Evolutionary conservation across 2,113 vertebrate species (phyloP), one percentile per base, ranked within the genome.

Genomic region (Pungitius pungitius): DNA sequence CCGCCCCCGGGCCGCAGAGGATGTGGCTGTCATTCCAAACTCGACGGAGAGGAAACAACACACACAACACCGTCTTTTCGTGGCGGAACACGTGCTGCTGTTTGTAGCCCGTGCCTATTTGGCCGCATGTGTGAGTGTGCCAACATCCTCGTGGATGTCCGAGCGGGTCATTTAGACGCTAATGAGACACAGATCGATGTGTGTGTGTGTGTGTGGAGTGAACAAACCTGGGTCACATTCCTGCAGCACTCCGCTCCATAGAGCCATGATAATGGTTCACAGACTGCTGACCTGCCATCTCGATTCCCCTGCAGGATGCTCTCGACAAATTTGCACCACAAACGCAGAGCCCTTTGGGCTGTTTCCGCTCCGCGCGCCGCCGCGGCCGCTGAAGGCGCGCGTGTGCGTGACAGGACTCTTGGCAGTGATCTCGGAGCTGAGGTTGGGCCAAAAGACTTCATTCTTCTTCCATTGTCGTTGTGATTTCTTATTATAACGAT

Each of bases 231-330:
- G 27, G 66, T 78, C 65, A 52, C 79, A 82, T 73, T 90, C 80
- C 73, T 24, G 24, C 68, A 57, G 71, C n/a, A 49, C 69, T 69
- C 69, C 37, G 42, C 73, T 67, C 70, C 51, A 66, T 42, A 39
- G 17, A 13, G 37, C 73, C 47, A 17, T 14, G 51, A 33, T 85
- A 85, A 86, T 87, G 77, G 69, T 57, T 91, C 83, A 68, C 82
- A 88, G 81, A 80, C 69, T 77, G 62, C 81, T 64, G 75, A 69
- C 54, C 56, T 66, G 82, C 77, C 64, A 22, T 88, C 87, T 87
- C 83, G 78, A 88, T 88, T 69, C 55, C 61, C 74, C 68, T 27
- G 54, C 67, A 66, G 59, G 70, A 75, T 37, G 54, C 62, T 43
- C 76, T 51, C 69, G 78, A 82, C 78, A 82, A 77, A 80, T 77